Percentiles rank a stretch among this genome's conserved stretches.
Evolutionary conservation across 2,797 vertebrate species (phyloP).

Genomic region (Helostoma temminkii): DNA sequence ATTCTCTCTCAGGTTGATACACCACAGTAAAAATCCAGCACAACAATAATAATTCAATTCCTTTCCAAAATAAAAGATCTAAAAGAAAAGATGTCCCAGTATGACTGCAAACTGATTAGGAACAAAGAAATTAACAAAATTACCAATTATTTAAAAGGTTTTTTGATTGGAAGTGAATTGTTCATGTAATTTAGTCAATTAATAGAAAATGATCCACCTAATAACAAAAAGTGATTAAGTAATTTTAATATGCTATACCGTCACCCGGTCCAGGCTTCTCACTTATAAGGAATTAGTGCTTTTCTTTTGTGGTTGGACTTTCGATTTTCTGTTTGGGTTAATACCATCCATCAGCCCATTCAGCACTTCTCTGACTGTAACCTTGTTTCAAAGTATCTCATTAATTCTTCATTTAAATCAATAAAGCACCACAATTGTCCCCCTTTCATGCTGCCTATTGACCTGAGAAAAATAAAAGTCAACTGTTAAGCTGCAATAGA

Average conservation of each 20-base stretch:
- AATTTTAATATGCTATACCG: too few relatives aligned
- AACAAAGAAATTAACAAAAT: too few relatives aligned
- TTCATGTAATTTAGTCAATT: too few relatives aligned
- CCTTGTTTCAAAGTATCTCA: slow-evolving; percentile 49
- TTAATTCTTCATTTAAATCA: slow-evolving; percentile 54
- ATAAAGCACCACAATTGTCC: slow-evolving; percentile 31
- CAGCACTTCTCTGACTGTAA: slow-evolving; percentile 55
- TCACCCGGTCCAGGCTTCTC: too few relatives aligned
- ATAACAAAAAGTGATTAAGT: too few relatives aligned
- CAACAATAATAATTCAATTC: neutral
- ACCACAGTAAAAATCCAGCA: neutral
- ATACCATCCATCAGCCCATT: slow-evolving; percentile 41
- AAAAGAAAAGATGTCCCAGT: neutral
- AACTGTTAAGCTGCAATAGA: slow-evolving; percentile 31
- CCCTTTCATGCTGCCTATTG: slow-evolving; percentile 47
- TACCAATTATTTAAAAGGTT: too few relatives aligned
- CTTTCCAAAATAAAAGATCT: neutral
- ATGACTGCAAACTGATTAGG: too few relatives aligned
- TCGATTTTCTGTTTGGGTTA: slow-evolving; percentile 40
- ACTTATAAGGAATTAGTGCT: neutral
- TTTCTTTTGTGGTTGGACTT: slow-evolving; percentile 20
- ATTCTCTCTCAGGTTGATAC: neutral
- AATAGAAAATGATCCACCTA: too few relatives aligned
- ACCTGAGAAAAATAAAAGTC: slow-evolving; percentile 45
- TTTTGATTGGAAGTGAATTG: too few relatives aligned